These are phyloP conservation scores for Rotaria sp. DNA, from an alignment of 2,888 invertebrate genomes.

Conservation along the genomic window DNA sequence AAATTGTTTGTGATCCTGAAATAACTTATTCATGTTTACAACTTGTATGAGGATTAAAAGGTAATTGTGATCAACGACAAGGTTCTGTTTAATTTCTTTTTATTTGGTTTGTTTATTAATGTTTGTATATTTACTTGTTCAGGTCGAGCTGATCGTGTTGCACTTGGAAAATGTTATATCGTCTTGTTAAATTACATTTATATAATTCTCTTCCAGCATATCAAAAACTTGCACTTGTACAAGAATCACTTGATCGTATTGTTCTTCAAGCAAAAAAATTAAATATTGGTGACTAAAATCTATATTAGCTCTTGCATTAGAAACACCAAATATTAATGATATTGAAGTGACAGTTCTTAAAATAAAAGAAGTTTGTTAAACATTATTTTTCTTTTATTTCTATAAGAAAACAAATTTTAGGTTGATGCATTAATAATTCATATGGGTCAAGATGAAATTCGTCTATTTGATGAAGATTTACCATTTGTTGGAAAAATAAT, in stretches of 20 bases:
- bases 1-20: slow-evolving; percentile 66
- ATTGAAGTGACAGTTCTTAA: slow-evolving; percentile 73
- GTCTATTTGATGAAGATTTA: slow-evolving; percentile 69
- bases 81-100: slow-evolving; percentile 43
- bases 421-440: slow-evolving; percentile 69
- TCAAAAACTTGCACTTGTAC: slow-evolving; percentile 52
- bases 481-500: slow-evolving; percentile 77
- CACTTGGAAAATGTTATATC: slow-evolving; percentile 74
- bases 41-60: slow-evolving; percentile 77
- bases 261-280: slow-evolving; percentile 35
- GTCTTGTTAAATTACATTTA: slow-evolving; percentile 56
- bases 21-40: slow-evolving; percentile 74
- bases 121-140: slow-evolving; percentile 52
- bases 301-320: slow-evolving; percentile 73
- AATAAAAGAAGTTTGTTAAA: slow-evolving; percentile 67
- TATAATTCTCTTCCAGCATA: slow-evolving; percentile 50
- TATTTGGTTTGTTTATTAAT: neutral
- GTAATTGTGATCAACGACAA: slow-evolving; percentile 75
- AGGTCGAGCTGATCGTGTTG: slow-evolving; percentile 80
- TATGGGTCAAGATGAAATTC: slow-evolving; percentile 53
- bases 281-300: slow-evolving; percentile 65
- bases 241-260: slow-evolving; percentile 36
- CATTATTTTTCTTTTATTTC: neutral
- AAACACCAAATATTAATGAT: slow-evolving; percentile 76
- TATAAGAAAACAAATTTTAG: slow-evolving; percentile 52